Percentiles rank a stretch among this genome's conserved stretches.
Conservation (phyloP, 2,797 vertebrate species). For the Lagodon rhomboides region DNA sequence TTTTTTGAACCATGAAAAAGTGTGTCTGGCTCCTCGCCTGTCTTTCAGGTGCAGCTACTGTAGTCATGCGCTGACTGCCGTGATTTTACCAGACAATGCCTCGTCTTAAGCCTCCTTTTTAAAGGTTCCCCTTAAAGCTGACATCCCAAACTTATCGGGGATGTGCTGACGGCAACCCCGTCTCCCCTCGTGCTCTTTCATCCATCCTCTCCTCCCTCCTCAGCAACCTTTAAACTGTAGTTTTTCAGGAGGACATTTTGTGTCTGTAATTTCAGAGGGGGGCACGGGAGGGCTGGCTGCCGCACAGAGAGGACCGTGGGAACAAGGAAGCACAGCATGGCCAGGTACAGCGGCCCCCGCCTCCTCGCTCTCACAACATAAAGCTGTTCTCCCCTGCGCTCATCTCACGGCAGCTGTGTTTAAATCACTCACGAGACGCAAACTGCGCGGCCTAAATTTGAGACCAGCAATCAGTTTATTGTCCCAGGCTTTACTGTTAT, state of each 20-base stretch:
- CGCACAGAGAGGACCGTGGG: slow-evolving; percentile 61
- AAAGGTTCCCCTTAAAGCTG: slow-evolving; percentile 50
- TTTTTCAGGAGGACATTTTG: slow-evolving; percentile 64
- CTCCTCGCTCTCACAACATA: slow-evolving; percentile 11
- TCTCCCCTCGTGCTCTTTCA: slow-evolving; percentile 31
- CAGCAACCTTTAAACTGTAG: slow-evolving; percentile 54
- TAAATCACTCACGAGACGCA: slow-evolving; percentile 59
- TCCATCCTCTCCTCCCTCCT: slow-evolving; percentile 34
- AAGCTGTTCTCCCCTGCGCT: slow-evolving; percentile 34
- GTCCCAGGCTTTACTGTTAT: slow-evolving; percentile 38
- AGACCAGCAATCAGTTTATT: slow-evolving; percentile 58
- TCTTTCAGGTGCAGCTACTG: slow-evolving; percentile 63
- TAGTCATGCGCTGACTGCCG: slow-evolving; percentile 35
- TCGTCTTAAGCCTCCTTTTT: slow-evolving; percentile 49
- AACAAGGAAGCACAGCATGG: slow-evolving; percentile 54
- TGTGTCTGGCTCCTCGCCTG: slow-evolving; percentile 74
- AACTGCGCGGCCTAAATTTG: slow-evolving; percentile 58
- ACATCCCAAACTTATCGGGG: slow-evolving; percentile 54
- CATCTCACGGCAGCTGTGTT: slow-evolving; percentile 64
- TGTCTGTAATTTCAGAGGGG: slow-evolving; percentile 49
- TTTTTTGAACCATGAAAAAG: slow-evolving; percentile 63
- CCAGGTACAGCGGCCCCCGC: slow-evolving; percentile 54
- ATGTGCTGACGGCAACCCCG: slow-evolving; percentile 51
- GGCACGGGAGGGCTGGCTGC: slow-evolving; percentile 32
- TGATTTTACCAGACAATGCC: slow-evolving; percentile 65